Conservation (phyloP, 2,113 vertebrate species). For the Oophaga pumilio region DNA sequence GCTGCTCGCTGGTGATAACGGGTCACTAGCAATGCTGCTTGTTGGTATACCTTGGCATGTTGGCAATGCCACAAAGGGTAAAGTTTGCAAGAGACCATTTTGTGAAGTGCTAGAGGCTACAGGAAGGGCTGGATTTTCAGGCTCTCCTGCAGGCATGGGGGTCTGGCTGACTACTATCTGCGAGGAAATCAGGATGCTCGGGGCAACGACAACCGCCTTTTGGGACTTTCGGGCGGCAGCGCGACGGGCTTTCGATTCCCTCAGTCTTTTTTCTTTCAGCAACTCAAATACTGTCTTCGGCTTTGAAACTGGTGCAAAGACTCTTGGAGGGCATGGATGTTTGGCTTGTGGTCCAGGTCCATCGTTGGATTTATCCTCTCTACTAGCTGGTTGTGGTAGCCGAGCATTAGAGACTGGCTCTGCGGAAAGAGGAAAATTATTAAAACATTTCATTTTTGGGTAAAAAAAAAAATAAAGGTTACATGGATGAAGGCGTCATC, state of each 20-base stretch:
- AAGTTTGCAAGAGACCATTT: constrained; percentile 10
- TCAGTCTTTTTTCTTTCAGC: constrained; percentile 67
- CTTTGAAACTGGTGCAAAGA: constrained; percentile 59
- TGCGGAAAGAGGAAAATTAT: not conserved
- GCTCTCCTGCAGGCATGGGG: not conserved
- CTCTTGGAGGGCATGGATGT: not conserved
- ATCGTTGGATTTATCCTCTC: not conserved
- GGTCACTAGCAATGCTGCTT: not conserved
- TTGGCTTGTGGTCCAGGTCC: not conserved
- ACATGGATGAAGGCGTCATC: too few relatives aligned
- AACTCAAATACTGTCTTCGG: constrained; percentile 73
- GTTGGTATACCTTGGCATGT: constrained; percentile 47
- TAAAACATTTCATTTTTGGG: not conserved
- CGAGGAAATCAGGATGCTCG: constrained; percentile 60
- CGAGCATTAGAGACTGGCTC: not conserved
- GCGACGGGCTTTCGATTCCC: constrained; percentile 58
- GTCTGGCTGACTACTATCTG: not conserved
- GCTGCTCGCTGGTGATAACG: not conserved
- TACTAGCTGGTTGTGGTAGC: not conserved
- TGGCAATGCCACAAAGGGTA: constrained; percentile 7
- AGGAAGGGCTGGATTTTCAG: not conserved
- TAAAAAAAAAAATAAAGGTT: too few relatives aligned
- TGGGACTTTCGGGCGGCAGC: not conserved
- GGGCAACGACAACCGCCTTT: not conserved
- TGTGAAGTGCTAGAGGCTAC: not conserved